These are phyloP conservation scores for Hirtodrosophila cameraria DNA, from an alignment of 2,888 invertebrate genomes.

Conservation along the genomic window DNA sequence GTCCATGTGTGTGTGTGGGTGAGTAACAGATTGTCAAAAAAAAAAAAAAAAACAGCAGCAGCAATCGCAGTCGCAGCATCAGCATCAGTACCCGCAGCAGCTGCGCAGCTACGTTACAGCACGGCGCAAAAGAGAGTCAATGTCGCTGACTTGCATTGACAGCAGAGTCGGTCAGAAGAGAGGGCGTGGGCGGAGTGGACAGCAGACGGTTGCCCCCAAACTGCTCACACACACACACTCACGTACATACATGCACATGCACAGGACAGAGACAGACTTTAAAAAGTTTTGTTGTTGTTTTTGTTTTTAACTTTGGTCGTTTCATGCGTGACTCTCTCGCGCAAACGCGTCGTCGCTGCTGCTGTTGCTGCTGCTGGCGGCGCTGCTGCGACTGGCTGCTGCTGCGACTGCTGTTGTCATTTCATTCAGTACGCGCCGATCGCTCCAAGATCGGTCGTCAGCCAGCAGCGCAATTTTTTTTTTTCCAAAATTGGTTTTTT, in stretches of 20 bases:
- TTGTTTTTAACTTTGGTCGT: slow-evolving; percentile 22
- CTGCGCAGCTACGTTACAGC: slow-evolving; percentile 26
- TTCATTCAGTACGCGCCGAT: slow-evolving; percentile 76
- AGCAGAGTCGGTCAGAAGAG: neutral
- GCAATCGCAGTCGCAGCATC: neutral
- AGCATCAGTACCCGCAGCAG: neutral
- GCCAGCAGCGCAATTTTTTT: slow-evolving; percentile 72
- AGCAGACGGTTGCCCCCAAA: too few relatives aligned
- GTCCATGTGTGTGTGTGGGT: slow-evolving; percentile 3
- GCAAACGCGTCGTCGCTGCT: slow-evolving; percentile 24
- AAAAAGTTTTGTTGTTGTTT: slow-evolving; percentile 10
- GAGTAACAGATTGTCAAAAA: slow-evolving; percentile 37
- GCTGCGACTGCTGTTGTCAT: slow-evolving; percentile 57
- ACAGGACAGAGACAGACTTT: slow-evolving; percentile 7
- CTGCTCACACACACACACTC: slow-evolving; percentile 4
- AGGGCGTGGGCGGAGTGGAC: neutral
- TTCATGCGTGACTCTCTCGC: slow-evolving; percentile 47
- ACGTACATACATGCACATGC: slow-evolving; percentile 14
- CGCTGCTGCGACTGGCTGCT: slow-evolving; percentile 36
- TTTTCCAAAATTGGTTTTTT: slow-evolving; percentile 44
- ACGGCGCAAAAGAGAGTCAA: slow-evolving; percentile 39
- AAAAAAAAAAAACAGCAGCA: slow-evolving; percentile 20
- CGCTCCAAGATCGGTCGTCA: slow-evolving; percentile 76
- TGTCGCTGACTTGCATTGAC: slow-evolving; percentile 39
- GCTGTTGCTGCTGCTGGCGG: slow-evolving; percentile 41